A percentile compares a stretch with the other conserved stretches of the same genome.
Conservation (phyloP, 2,888 invertebrate species). For the Malthinus seriepunctatus region DNA sequence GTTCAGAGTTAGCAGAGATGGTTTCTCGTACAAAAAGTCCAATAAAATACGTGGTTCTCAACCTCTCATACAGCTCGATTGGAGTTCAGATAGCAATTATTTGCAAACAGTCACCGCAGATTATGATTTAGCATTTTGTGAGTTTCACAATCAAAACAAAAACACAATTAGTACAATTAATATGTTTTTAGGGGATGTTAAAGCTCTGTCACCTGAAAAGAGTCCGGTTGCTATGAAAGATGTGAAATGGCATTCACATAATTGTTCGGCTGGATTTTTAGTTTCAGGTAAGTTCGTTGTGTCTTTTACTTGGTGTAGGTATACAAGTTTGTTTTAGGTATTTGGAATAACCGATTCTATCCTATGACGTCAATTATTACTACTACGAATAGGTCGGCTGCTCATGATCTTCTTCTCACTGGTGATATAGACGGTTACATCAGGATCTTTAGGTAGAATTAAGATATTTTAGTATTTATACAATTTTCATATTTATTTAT, state of each 20-base stretch:
- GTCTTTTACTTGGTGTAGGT: not conserved
- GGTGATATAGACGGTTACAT: conserved; percentile 91
- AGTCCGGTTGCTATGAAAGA: conserved; percentile 90
- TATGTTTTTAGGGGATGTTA: conserved; percentile 78
- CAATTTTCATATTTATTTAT: conserved; percentile 24
- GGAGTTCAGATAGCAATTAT: conserved; percentile 88
- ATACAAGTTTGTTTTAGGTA: conserved; percentile 58
- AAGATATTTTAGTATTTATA: not conserved
- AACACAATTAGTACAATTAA: not conserved
- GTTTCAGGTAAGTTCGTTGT: conserved; percentile 69
- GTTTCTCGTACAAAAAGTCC: conserved; percentile 87
- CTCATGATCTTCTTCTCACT: conserved; percentile 80
- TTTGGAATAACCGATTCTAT: conserved; percentile 90
- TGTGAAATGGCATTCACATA: conserved; percentile 86
- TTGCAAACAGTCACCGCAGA: conserved; percentile 89
- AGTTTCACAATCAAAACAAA: conserved; percentile 51
- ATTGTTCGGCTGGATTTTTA: conserved; percentile 84
- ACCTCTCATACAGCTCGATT: conserved; percentile 83
- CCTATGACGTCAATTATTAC: conserved; percentile 82
- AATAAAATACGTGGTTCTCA: conserved; percentile 87
- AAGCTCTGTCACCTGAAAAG: conserved; percentile 82
- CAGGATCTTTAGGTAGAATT: conserved; percentile 74
- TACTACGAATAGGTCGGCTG: conserved; percentile 79
- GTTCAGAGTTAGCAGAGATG: conserved; percentile 85
- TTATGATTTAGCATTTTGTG: conserved; percentile 86